Conservation (phyloP, 1,140 invertebrate species). For the Sinonovacula constricta region DNA sequence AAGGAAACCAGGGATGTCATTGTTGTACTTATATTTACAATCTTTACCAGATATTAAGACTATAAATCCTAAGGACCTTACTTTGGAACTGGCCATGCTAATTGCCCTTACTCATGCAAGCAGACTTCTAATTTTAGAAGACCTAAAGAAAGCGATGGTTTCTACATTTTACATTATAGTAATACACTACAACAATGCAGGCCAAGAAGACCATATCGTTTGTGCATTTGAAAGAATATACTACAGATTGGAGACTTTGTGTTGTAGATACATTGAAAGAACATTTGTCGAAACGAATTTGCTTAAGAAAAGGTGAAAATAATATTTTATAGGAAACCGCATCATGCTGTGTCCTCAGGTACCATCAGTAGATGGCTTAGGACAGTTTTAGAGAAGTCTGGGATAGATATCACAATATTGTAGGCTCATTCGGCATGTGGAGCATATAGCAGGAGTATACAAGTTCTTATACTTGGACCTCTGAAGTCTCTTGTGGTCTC, state of each 20-base stretch:
- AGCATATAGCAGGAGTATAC: too few relatives aligned
- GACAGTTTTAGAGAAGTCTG: too few relatives aligned
- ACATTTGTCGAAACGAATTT: constrained; percentile 10
- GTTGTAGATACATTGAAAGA: constrained; percentile 20
- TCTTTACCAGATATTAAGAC: not conserved
- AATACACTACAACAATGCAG: not conserved
- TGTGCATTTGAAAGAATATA: constrained; percentile 1
- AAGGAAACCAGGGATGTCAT: constrained; percentile 31
- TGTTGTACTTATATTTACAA: constrained; percentile 3
- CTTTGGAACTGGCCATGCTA: constrained; percentile 16
- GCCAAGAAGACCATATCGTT: not conserved
- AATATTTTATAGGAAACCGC: constrained; percentile 32
- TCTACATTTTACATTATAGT: not conserved
- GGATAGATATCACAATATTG: too few relatives aligned
- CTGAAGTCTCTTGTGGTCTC: not conserved
- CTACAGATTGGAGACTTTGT: constrained; percentile 15
- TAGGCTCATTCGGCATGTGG: too few relatives aligned
- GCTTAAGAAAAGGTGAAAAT: not conserved
- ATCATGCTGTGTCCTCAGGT: constrained; percentile 13
- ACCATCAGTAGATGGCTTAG: constrained; percentile 49
- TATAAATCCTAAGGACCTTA: constrained; percentile 10
- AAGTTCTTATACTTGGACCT: too few relatives aligned
- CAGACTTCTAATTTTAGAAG: not conserved
- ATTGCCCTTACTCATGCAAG: constrained; percentile 8
- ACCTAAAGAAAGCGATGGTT: not conserved